Conservation (phyloP, 2,888 invertebrate genomes). For the Iphiclides podalirius region DNA sequence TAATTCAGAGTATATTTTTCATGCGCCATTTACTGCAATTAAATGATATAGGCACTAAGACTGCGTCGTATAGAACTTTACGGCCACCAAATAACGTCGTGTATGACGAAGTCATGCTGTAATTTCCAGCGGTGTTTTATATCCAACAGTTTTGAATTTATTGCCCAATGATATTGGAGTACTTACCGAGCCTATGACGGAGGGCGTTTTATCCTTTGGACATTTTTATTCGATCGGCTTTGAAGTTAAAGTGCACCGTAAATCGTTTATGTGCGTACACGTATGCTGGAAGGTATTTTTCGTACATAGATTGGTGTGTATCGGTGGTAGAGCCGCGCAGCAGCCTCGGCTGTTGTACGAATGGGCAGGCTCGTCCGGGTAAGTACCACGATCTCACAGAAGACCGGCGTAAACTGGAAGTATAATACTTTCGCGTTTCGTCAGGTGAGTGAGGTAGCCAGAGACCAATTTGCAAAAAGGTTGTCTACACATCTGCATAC, state of each 20-base stretch:
- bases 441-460: no score
- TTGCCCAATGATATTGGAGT: slow-evolving; percentile 36
- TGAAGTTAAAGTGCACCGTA: no score
- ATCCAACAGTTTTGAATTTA: slow-evolving; percentile 38
- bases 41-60: slow-evolving; percentile 35
- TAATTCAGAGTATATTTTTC: slow-evolving; percentile 16
- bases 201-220: slow-evolving; percentile 1
- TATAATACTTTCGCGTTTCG: no score
- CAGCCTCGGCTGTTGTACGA: no score
- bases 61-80: slow-evolving; percentile 38
- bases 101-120: slow-evolving; percentile 31
- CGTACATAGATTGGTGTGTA: no score
- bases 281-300: no score
- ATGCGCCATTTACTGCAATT: slow-evolving; percentile 33
- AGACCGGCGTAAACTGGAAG: no score
- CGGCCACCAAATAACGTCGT: slow-evolving; percentile 37
- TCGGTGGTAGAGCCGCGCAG: no score
- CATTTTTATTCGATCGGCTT: slow-evolving; percentile 9
- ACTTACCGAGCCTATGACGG: slow-evolving; percentile 19
- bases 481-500: no score
- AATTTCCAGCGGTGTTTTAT: slow-evolving; percentile 36
- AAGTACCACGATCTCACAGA: no score
- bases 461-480: no score
- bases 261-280: background rate
- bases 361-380: no score